Evolutionary conservation across 2,113 vertebrate species (phyloP).

Genomic region (Chaetodon trifascialis): DNA sequence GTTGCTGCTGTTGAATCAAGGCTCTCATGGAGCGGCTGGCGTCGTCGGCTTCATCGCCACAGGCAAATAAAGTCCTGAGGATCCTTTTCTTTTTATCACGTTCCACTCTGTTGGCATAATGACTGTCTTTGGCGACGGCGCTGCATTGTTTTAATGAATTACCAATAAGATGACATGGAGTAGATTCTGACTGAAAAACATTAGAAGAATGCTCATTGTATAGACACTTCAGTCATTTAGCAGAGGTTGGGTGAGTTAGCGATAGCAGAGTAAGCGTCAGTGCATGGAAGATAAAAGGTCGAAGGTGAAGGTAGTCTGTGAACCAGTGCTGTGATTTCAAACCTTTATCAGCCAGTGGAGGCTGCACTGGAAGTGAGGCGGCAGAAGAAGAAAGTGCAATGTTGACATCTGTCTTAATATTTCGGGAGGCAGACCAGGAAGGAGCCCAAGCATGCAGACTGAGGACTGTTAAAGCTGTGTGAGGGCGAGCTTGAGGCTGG

Average conservation of each 20-base stretch:
- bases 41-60: conserved; percentile 14
- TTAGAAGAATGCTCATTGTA: background rate
- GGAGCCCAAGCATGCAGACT: background rate
- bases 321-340: background rate
- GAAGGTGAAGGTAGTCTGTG: background rate
- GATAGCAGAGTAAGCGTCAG: background rate
- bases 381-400: background rate
- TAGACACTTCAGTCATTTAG: background rate
- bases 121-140: conserved; percentile 6
- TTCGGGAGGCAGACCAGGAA: background rate
- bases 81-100: conserved; percentile 14
- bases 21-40: conserved; percentile 1
- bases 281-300: background rate
- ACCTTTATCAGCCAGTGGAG: background rate
- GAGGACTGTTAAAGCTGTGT: background rate
- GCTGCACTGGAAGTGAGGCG: background rate
- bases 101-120: background rate
- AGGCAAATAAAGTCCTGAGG: conserved; percentile 12
- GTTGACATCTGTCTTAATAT: background rate
- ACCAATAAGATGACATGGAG: background rate
- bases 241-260: background rate
- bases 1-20: background rate
- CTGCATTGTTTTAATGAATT: conserved; percentile 37
- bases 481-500: background rate
- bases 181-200: background rate